Evolutionary conservation across 2,888 invertebrate genomes (phyloP).

Genomic region (Drosophila mimica): DNA sequence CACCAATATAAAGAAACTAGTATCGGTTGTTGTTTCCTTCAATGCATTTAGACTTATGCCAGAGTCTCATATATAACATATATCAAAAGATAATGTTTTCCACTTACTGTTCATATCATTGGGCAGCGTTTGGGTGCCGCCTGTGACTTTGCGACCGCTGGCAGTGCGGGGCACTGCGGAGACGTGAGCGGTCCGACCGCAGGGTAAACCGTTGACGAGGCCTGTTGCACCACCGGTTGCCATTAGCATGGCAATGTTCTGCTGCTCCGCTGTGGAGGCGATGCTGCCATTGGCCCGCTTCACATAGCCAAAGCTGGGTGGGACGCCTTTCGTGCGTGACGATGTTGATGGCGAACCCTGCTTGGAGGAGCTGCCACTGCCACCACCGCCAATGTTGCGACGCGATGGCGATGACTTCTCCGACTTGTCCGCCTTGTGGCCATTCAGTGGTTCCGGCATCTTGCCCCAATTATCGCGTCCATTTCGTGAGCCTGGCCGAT

Average conservation of each 20-base stretch:
- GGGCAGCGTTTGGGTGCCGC: conserved; percentile 95
- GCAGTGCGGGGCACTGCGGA: conserved; percentile 93
- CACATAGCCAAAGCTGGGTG: conserved; percentile 94
- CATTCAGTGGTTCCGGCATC: conserved; percentile 84
- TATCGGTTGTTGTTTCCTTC: background rate
- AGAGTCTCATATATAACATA: background rate
- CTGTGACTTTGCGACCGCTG: conserved; percentile 93
- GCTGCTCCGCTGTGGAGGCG: conserved; percentile 85
- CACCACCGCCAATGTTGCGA: conserved; percentile 84
- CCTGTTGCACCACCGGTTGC: conserved; percentile 44
- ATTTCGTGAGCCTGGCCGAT: conserved; percentile 79
- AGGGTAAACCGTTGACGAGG: conserved; percentile 60
- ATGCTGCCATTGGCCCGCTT: conserved; percentile 90
- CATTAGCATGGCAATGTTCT: conserved; percentile 83
- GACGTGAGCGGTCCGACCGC: conserved; percentile 91
- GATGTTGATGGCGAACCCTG: conserved; percentile 81
- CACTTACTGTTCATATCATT: conserved; percentile 89
- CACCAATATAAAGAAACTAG: background rate
- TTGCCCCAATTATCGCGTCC: conserved; percentile 85
- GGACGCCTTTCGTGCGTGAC: conserved; percentile 90
- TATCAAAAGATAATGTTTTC: background rate
- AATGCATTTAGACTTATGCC: no score
- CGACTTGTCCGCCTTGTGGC: conserved; percentile 83
- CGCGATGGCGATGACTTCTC: conserved; percentile 85
- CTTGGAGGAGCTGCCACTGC: conserved; percentile 75